Conservation (phyloP, 2,888 invertebrate species). For the Monochamus alternatus region DNA sequence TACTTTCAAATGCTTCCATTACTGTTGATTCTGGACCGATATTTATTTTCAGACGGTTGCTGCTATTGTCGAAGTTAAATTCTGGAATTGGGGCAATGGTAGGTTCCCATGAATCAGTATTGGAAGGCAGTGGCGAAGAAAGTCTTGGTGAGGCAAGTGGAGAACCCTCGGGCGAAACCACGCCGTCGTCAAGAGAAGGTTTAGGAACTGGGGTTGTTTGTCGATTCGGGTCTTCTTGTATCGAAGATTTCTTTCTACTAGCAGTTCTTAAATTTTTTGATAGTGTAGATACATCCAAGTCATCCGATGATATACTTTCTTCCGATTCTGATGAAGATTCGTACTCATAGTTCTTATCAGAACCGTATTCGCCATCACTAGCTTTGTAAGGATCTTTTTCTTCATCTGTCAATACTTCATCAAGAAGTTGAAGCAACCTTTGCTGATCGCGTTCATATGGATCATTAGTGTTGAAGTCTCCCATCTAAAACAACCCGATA, state of each 20-base stretch:
- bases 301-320: constrained; percentile 19
- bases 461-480: too few relatives aligned
- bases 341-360: constrained; percentile 29
- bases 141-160: neutral
- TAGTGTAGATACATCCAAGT: constrained; percentile 16
- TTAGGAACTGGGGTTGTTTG: neutral
- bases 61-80: neutral
- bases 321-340: constrained; percentile 31
- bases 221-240: neutral
- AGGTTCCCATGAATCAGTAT: neutral
- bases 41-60: neutral
- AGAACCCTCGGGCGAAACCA: neutral
- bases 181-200: too few relatives aligned
- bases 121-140: neutral
- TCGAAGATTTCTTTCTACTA: constrained; percentile 10
- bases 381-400: neutral
- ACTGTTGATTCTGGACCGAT: neutral
- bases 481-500: too few relatives aligned
- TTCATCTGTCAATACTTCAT: too few relatives aligned
- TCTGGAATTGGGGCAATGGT: neutral
- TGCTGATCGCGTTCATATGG: too few relatives aligned
- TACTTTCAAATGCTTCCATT: constrained; percentile 17
- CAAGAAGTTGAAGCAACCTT: too few relatives aligned
- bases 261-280: constrained; percentile 14
- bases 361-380: constrained; percentile 18